Evolutionary conservation across 2,888 invertebrate species (phyloP), one percentile per base, ranked within the genome.

Genomic region (Erpobdella octoculata): DNA sequence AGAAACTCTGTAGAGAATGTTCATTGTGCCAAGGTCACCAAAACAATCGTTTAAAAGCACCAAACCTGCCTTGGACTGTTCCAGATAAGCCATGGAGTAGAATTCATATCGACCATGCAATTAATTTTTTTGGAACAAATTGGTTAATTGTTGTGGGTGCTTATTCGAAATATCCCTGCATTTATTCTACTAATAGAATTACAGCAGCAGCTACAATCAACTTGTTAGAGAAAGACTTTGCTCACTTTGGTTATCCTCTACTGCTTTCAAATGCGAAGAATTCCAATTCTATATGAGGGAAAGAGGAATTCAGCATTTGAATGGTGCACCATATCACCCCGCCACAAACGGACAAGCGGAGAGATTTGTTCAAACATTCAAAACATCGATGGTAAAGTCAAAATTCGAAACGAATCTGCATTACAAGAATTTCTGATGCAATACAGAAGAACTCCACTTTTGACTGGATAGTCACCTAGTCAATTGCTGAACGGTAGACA

Each of bases 81-180:
- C n/a, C n/a, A n/a, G n/a, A n/a, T n/a, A n/a, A n/a, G n/a, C n/a
- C n/a, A n/a, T n/a, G n/a, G n/a, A n/a, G n/a, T n/a, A n/a, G n/a
- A n/a, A n/a, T n/a, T n/a, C n/a, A n/a, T n/a, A n/a, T n/a, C n/a
- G n/a, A n/a, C n/a, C n/a, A n/a, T n/a, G n/a, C n/a, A n/a, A n/a
- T n/a, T n/a, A n/a, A n/a, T n/a, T n/a, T n/a, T n/a, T n/a, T n/a
- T n/a, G 66, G 66, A 21, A 65, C 6, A 6, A 38, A 37, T 28
- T 36, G 66, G 37, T 21, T 65, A n/a, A 28, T 65, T 18, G n/a
- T 65, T n/a, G 66, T 65, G n/a, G 66, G 38, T 15, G 28, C 21
- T 65, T 65, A 65, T n/a, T 65, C 66, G 9, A 65, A 65, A 38
- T 65, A 65, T 59, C 59, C 59, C 8, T 59, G 59, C 59, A 59